These are phyloP conservation scores for Pollimyrus isidori DNA, from an alignment of 2,113 vertebrate species.

Conservation along the genomic window DNA sequence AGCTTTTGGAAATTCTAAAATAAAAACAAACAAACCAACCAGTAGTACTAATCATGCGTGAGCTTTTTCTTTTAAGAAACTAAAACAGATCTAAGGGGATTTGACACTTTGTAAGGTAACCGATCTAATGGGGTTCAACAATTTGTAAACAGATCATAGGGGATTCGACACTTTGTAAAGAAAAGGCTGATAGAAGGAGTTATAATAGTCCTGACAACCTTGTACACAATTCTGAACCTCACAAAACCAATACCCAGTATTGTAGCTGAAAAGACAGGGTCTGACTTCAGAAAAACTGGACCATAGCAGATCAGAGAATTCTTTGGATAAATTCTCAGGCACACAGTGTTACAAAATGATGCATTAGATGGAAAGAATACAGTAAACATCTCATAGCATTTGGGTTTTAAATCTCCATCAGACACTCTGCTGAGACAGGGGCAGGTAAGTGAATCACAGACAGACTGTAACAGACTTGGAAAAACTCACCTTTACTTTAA, in stretches of 20 bases:
- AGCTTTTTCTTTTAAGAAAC: neutral
- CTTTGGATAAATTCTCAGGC: neutral
- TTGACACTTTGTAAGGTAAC: too few relatives aligned
- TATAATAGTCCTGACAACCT: neutral
- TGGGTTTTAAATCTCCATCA: neutral
- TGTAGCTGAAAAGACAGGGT: neutral
- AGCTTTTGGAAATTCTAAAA: neutral
- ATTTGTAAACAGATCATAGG: too few relatives aligned
- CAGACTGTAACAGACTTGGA: neutral
- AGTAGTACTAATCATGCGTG: too few relatives aligned
- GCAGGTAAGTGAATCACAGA: neutral
- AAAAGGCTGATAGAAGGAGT: neutral
- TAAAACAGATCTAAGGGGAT: too few relatives aligned
- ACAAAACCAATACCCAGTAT: neutral
- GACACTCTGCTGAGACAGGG: neutral
- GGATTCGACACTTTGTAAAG: neutral
- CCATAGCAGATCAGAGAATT: neutral
- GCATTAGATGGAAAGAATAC: neutral
- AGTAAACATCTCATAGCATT: neutral
- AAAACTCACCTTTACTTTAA: slow-evolving; percentile 1
- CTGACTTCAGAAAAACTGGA: neutral
- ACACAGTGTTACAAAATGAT: neutral
- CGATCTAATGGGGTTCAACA: too few relatives aligned
- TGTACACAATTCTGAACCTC: neutral
- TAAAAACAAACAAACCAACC: neutral